Conservation (phyloP, 2,888 invertebrate genomes). For the Caenorhabditis zanzibari region DNA sequence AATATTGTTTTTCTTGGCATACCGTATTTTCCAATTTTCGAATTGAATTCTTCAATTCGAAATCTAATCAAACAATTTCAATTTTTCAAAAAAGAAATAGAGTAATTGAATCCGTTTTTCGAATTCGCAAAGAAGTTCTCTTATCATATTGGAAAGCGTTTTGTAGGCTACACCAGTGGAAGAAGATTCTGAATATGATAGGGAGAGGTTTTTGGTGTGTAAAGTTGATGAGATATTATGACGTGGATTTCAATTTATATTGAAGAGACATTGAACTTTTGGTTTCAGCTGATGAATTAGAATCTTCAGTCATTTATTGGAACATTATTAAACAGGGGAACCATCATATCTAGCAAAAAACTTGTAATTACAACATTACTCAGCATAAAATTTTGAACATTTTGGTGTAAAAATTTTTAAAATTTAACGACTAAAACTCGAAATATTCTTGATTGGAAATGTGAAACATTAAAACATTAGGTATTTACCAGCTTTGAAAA, state of each 20-base stretch:
- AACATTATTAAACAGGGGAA: neutral
- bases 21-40: neutral
- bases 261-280: constrained; percentile 1
- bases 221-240: constrained; percentile 14
- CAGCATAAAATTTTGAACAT: no score
- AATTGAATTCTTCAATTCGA: neutral
- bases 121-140: constrained; percentile 10
- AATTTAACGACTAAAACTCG: no score
- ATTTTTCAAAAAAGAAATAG: constrained; percentile 4
- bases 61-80: constrained; percentile 25
- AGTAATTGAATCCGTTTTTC: constrained; percentile 20
- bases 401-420: no score
- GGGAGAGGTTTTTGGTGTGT: neutral
- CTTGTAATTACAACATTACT: no score
- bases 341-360: no score
- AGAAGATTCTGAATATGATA: neutral
- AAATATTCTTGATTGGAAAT: no score
- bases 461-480: no score
- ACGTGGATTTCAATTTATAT: neutral
- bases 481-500: no score
- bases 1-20: neutral
- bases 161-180: constrained; percentile 13
- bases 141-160: constrained; percentile 36
- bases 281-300: neutral
- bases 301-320: neutral